These are phyloP conservation scores for Acomys russatus DNA, from an alignment of 2,797 vertebrate species.

Conservation along the genomic window DNA sequence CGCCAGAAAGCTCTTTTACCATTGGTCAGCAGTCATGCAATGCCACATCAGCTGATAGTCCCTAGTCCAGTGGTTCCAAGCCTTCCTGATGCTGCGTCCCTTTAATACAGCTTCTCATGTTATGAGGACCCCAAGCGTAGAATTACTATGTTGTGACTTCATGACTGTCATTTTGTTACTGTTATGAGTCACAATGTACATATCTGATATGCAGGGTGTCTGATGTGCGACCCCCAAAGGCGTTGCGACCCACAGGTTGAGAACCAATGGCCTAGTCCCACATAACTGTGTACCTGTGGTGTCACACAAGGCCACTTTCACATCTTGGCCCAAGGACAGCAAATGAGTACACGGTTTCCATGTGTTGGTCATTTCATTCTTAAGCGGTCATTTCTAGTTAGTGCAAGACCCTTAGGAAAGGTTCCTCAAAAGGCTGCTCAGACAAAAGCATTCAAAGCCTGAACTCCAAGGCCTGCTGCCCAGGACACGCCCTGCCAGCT, in stretches of 20 bases:
- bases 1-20: background rate
- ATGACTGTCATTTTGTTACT: background rate
- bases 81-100: background rate
- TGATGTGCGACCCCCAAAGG: background rate
- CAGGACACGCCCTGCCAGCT: background rate
- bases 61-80: background rate
- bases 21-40: background rate
- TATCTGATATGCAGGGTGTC: background rate
- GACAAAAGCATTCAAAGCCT: fast-evolving
- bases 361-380: background rate
- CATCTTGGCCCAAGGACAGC: background rate
- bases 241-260: background rate
- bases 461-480: fast-evolving
- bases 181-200: background rate
- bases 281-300: fast-evolving
- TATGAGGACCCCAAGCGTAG: background rate
- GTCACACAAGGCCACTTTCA: background rate
- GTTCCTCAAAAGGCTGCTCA: background rate
- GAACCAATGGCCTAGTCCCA: background rate
- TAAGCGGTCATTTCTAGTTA: background rate
- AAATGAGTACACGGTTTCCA: background rate
- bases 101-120: background rate
- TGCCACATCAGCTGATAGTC: fast-evolving
- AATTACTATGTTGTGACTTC: background rate
- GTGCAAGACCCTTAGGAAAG: background rate